Evolutionary conservation across 2,888 invertebrate genomes (phyloP), one percentile per base, ranked within the genome.

Genomic region (Eutolmus rufibarbis): DNA sequence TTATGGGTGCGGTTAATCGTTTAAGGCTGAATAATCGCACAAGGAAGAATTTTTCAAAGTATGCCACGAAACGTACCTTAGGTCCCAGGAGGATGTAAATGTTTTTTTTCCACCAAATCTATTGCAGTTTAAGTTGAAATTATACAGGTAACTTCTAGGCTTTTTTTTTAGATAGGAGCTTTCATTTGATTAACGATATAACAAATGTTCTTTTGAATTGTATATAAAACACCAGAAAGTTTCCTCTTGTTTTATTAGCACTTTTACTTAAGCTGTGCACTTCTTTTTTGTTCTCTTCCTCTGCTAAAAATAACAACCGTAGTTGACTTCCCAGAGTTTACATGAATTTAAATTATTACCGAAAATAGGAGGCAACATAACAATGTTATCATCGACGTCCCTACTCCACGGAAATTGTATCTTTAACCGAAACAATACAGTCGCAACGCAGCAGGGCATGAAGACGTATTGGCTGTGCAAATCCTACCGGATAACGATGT

Each of bases 381-480:
- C 93, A 88, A 93, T 93, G 93, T 90, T 93, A 87, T 93, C 93
- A 87, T 92, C 93, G 81, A 93, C 93, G 81, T 93, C 93, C 31
- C 89, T 93, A 89, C 90, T 93, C 88, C 93, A 93, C 89, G 92
- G 92, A 87, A 92, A 91, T 89, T 93, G 93, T 88, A 92, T 93
- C 74, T 93, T 93, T 90, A 93, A 93, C 90, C 91, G 93, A 74
- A 93, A 93, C 90, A 93, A 93, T 90, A 93, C 93, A 37, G 93
- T 93, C 85, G 93, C 93, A 88, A 93, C 93, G 40, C 93, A 93
- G 89, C 93, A 93, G 90, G 93, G 93, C 88, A 93, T 93, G 93
- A 93, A 93, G 90, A 93, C 93, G 19, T 93, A 93, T 89, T 93
- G 93, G 93, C 90, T 93, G 79, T 93, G 93, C 89, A 93, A 93